Conservation (phyloP, 1,140 invertebrate species). For the Reticulitermes speratus region DNA sequence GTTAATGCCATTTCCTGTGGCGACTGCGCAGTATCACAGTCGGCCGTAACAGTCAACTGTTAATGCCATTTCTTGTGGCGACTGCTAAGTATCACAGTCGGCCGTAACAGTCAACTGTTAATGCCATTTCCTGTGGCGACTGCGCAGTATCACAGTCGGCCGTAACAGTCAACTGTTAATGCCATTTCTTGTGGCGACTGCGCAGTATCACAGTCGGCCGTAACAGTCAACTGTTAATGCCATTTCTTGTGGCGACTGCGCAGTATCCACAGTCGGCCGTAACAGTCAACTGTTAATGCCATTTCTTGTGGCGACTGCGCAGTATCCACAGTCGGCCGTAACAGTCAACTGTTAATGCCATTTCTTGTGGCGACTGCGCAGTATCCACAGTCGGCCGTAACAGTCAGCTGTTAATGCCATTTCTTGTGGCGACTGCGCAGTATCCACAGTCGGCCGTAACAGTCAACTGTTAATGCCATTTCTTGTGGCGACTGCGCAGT, state of each 20-base stretch:
- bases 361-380: too few species aligned
- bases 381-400: not conserved
- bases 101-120: not conserved
- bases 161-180: not conserved
- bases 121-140: not conserved
- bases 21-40: too few species aligned
- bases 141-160: too few species aligned
- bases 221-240: not conserved
- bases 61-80: not conserved
- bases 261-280: not conserved
- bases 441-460: not conserved
- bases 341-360: not conserved
- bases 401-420: not conserved
- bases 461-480: not conserved
- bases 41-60: not conserved
- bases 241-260: too few species aligned
- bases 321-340: not conserved
- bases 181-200: not conserved
- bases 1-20: not conserved
- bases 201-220: not conserved
- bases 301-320: too few species aligned
- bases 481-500: too few species aligned
- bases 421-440: too few species aligned
- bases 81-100: not conserved
- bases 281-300: not conserved